phyloP scores from a whole-genome alignment of 2,797 vertebrate species.

The Cynopterus sphinx region DNA sequence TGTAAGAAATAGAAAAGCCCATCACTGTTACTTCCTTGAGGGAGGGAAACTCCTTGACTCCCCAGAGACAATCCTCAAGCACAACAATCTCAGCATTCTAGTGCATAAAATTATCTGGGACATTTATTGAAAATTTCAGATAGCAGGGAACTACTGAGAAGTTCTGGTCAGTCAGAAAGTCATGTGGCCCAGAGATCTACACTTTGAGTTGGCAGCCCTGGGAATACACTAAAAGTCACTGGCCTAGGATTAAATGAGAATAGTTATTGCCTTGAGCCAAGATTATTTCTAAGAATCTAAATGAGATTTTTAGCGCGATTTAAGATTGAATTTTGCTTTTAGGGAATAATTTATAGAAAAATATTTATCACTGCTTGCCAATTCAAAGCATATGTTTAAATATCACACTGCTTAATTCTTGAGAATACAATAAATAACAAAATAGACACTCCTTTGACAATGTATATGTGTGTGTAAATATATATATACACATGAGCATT shows the following conservation, averaged over 20 bases:
- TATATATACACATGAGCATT: background rate
- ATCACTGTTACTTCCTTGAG: background rate
- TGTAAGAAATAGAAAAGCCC: background rate
- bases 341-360: constrained; percentile 24
- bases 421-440: constrained; percentile 45
- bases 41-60: background rate
- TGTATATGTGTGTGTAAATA: background rate
- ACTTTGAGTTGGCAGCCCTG: background rate
- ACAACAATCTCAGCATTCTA: background rate
- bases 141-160: background rate
- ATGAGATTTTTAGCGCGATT: constrained; percentile 2
- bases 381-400: constrained; percentile 39
- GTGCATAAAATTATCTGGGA: background rate
- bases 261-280: constrained; percentile 20
- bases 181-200: background rate
- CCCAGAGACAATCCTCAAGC: background rate
- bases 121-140: background rate
- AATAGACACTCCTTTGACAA: background rate
- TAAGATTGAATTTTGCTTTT: constrained; percentile 42
- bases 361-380: constrained; percentile 20
- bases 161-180: background rate
- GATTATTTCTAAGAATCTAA: constrained; percentile 27
- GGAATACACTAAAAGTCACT: background rate
- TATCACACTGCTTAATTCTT: constrained; percentile 1
- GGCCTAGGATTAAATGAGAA: background rate